A percentile compares a stretch with the other conserved stretches of the same genome.
These are phyloP conservation scores for Monoplex corrugatus DNA, from an alignment of 2,888 invertebrate species.

Conservation along the genomic window DNA sequence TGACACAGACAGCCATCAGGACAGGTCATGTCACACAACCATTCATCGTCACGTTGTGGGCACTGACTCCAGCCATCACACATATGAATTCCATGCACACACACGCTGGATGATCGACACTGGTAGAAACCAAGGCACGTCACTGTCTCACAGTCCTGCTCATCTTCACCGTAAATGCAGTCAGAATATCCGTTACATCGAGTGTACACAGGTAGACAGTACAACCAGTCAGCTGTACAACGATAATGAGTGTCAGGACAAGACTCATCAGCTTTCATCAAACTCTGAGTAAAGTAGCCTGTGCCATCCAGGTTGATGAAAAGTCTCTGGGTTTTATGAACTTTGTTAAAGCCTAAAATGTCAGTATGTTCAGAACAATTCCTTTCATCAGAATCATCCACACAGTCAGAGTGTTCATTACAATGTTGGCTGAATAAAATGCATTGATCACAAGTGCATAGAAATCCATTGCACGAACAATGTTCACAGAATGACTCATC, in stretches of 20 bases:
- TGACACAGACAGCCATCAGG: background rate
- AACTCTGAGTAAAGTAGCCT: background rate
- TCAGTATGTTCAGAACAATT: background rate
- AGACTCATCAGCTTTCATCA: background rate
- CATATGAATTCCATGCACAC: too few species aligned
- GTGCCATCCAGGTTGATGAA: background rate
- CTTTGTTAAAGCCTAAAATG: background rate
- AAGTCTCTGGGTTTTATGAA: background rate
- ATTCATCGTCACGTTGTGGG: background rate
- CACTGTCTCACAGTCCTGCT: background rate
- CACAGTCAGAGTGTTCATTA: background rate
- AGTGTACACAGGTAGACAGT: constrained; percentile 15
- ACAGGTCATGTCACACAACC: background rate
- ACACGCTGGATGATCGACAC: background rate
- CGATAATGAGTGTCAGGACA: background rate
- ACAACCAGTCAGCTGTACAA: background rate
- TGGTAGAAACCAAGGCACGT: too few species aligned
- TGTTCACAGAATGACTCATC: constrained; percentile 1
- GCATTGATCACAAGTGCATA: background rate
- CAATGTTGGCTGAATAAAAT: too few species aligned
- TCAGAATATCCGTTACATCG: background rate
- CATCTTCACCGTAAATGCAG: too few species aligned
- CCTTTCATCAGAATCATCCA: too few species aligned
- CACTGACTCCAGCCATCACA: constrained; percentile 19
- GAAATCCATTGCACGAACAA: background rate